Percentiles rank a stretch among this genome's conserved stretches.
Evolutionary conservation across 2,888 invertebrate genomes (phyloP).

Genomic region (Rhagium mordax): DNA sequence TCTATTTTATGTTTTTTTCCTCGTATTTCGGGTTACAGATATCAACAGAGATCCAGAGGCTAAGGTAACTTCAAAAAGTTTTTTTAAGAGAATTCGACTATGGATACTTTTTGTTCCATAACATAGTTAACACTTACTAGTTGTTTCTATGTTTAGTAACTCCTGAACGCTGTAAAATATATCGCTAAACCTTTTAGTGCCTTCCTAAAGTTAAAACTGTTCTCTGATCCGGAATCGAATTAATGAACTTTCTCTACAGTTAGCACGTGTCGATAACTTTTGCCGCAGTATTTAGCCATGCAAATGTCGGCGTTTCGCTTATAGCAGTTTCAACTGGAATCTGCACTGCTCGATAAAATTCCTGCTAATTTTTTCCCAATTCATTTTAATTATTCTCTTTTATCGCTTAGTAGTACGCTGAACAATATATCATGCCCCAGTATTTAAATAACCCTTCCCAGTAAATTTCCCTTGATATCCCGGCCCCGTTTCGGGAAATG

Average conservation of each 20-base stretch:
- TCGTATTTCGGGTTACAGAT: no score
- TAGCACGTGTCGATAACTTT: not conserved
- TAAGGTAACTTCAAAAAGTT: no score
- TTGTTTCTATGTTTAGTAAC: no score
- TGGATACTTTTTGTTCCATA: no score
- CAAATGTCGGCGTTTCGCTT: not conserved
- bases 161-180: no score
- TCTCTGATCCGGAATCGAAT: not conserved
- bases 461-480: constrained; percentile 23
- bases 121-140: no score
- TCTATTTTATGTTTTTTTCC: no score
- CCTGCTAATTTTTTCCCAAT: constrained; percentile 4
- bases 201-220: not conserved
- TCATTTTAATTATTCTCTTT: constrained; percentile 10
- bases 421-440: constrained; percentile 2
- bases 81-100: no score
- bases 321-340: not conserved
- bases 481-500: constrained; percentile 4
- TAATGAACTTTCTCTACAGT: not conserved
- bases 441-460: constrained; percentile 27
- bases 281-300: not conserved
- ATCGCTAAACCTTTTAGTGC: no score
- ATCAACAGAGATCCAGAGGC: no score
- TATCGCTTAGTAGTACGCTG: not conserved
- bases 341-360: not conserved